These are phyloP conservation scores for Halocynthia roretzi DNA, from an alignment of 23 tunicate species.

Conservation along the genomic window DNA sequence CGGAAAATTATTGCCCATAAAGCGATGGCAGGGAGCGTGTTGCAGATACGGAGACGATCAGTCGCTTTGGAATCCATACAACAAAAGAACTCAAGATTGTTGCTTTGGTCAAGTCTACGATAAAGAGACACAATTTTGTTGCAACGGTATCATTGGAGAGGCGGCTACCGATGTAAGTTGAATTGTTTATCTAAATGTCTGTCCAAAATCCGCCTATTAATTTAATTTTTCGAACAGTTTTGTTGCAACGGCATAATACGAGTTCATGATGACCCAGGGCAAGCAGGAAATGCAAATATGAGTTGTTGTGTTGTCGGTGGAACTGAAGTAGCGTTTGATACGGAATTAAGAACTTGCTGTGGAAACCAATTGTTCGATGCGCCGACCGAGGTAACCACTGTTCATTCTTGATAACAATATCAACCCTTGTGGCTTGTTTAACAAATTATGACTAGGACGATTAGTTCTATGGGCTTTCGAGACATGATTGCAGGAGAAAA, in stretches of 20 bases:
- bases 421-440: too few species aligned
- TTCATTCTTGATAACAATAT: background rate
- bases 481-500: too few species aligned
- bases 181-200: background rate
- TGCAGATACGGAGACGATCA: constrained; percentile 21
- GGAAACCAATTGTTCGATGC: constrained; percentile 26
- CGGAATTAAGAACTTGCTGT: constrained; percentile 40
- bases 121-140: constrained; percentile 46
- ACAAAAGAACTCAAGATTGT: constrained; percentile 38
- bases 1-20: constrained; percentile 17
- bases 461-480: too few species aligned
- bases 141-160: constrained; percentile 41
- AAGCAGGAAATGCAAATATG: constrained; percentile 22
- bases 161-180: constrained; percentile 40
- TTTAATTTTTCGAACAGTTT: constrained; percentile 1
- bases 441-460: too few species aligned
- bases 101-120: constrained; percentile 55
- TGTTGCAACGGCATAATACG: constrained; percentile 22
- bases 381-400: constrained; percentile 12
- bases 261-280: background rate
- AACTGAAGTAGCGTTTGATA: constrained; percentile 10
- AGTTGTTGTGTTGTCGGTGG: constrained; percentile 16
- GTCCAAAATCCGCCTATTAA: background rate
- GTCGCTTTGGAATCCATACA: constrained; percentile 15
- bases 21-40: constrained; percentile 18